Evolutionary conservation across 2,113 vertebrate species (phyloP).

Genomic region (Osmerus eperlanus): DNA sequence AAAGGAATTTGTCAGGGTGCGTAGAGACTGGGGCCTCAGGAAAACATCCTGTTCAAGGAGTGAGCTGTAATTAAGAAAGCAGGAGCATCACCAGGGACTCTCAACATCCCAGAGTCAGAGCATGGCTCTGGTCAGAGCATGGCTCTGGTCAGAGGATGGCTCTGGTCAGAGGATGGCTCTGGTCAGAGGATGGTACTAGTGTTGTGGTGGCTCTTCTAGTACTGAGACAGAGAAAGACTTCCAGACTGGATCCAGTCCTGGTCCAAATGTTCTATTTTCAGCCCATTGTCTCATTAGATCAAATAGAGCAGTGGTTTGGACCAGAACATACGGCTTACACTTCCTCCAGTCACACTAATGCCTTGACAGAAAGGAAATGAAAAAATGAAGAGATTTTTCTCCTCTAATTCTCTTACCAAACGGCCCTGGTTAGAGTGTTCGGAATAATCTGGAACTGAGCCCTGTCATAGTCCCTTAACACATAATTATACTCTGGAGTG

Average conservation of each 20-base stretch:
- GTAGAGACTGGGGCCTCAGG: too few species aligned
- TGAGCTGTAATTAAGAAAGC: too few species aligned
- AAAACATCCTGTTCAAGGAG: too few species aligned
- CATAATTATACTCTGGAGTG: slow-evolving; percentile 40
- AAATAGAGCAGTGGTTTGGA: neutral
- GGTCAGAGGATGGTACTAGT: too few species aligned
- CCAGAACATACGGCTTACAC: neutral
- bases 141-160: too few species aligned
- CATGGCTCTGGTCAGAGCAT: too few species aligned
- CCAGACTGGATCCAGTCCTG: neutral
- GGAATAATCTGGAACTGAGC: slow-evolving; percentile 59
- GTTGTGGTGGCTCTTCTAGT: too few species aligned
- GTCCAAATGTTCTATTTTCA: neutral
- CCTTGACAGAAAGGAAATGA: slow-evolving; percentile 10
- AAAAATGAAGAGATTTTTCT: slow-evolving; percentile 49
- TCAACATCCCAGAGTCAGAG: too few species aligned
- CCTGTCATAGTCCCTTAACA: slow-evolving; percentile 48
- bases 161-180: too few species aligned
- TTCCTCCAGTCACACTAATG: slow-evolving; percentile 14
- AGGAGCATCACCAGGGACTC: too few species aligned
- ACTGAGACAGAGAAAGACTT: neutral
- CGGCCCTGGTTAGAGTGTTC: slow-evolving; percentile 22
- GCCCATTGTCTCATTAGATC: slow-evolving; percentile 3
- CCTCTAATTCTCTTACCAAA: slow-evolving; percentile 59
- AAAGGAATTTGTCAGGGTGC: too few species aligned